These are phyloP conservation scores for Macrosteles quadrilineatus DNA, from an alignment of 1,140 invertebrate species.

Conservation along the genomic window DNA sequence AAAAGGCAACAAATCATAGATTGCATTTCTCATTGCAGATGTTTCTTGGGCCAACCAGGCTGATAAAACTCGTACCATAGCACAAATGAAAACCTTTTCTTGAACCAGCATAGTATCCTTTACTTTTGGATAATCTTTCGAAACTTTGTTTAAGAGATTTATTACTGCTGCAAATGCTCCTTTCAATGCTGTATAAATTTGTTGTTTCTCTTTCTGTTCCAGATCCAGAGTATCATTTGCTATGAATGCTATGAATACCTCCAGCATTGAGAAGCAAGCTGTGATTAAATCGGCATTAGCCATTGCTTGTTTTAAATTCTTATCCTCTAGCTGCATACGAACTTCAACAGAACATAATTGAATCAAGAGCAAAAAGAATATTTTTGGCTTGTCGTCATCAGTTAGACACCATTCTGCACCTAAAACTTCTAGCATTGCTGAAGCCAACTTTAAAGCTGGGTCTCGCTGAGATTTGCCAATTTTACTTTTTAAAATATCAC, in stretches of 20 bases:
- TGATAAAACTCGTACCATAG: constrained; percentile 78
- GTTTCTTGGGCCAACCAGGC: constrained; percentile 92
- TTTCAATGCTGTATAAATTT: constrained; percentile 85
- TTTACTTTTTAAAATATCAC: constrained; percentile 82
- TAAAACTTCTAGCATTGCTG: constrained; percentile 76
- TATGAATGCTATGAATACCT: constrained; percentile 79
- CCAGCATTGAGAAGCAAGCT: constrained; percentile 81
- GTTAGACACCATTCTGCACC: constrained; percentile 80
- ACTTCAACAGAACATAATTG: constrained; percentile 90
- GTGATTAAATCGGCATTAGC: constrained; percentile 73
- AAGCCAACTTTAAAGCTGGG: constrained; percentile 79
- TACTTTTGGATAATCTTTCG: constrained; percentile 59
- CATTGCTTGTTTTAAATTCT: constrained; percentile 71
- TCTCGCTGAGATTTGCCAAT: constrained; percentile 85
- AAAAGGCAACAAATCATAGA: constrained; percentile 76
- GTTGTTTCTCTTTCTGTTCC: constrained; percentile 87
- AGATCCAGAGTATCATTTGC: constrained; percentile 77
- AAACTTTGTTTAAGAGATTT: constrained; percentile 67
- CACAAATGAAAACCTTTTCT: constrained; percentile 77
- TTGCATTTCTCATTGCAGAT: constrained; percentile 79
- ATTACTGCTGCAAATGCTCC: constrained; percentile 85
- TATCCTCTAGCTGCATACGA: constrained; percentile 88
- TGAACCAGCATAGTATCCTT: constrained; percentile 60
- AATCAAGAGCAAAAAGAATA: constrained; percentile 80
- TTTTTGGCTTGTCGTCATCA: constrained; percentile 76